Evolutionary conservation across 2,113 vertebrate genomes (phyloP).

Genomic region (Lophius piscatorius): DNA sequence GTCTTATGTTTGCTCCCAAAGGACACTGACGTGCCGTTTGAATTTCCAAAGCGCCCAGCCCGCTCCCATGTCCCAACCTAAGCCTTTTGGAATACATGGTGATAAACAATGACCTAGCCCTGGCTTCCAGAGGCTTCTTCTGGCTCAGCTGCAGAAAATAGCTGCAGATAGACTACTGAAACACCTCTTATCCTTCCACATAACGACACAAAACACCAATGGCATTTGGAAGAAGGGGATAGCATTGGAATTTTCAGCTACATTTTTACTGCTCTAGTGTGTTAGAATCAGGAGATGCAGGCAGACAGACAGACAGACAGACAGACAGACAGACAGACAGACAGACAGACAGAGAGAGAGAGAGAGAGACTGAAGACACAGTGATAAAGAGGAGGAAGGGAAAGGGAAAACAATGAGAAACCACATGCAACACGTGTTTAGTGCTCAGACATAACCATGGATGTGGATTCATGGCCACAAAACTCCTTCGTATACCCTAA

Average conservation of each 20-base stretch:
- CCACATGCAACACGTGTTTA: slow-evolving; percentile 19
- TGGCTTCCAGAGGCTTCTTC: slow-evolving; percentile 19
- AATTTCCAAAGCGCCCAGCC: slow-evolving; percentile 36
- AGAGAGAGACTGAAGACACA: slow-evolving; percentile 11
- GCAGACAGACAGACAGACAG: not conserved
- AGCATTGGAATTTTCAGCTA: not conserved
- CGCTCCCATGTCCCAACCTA: slow-evolving; percentile 17
- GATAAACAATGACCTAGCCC: slow-evolving; percentile 48
- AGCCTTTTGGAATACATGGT: slow-evolving; percentile 39
- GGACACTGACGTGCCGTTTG: slow-evolving; percentile 37
- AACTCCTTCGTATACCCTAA: slow-evolving; percentile 31
- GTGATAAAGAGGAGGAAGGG: not conserved
- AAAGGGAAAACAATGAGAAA: slow-evolving; percentile 19
- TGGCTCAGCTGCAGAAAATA: slow-evolving; percentile 21
- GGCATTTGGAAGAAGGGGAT: not conserved
- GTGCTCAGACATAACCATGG: not conserved
- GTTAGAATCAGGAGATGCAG: slow-evolving; percentile 1
- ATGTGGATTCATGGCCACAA: slow-evolving; percentile 9
- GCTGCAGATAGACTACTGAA: slow-evolving; percentile 10
- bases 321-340: too few species aligned
- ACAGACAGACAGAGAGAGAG: too few species aligned
- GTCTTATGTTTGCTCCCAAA: slow-evolving; percentile 56
- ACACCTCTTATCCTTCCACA: slow-evolving; percentile 4
- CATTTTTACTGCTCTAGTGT: slow-evolving; percentile 8
- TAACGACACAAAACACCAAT: not conserved